These are phyloP conservation scores for Neoaliturus tenellus DNA, from an alignment of 2,888 invertebrate species.

Conservation along the genomic window DNA sequence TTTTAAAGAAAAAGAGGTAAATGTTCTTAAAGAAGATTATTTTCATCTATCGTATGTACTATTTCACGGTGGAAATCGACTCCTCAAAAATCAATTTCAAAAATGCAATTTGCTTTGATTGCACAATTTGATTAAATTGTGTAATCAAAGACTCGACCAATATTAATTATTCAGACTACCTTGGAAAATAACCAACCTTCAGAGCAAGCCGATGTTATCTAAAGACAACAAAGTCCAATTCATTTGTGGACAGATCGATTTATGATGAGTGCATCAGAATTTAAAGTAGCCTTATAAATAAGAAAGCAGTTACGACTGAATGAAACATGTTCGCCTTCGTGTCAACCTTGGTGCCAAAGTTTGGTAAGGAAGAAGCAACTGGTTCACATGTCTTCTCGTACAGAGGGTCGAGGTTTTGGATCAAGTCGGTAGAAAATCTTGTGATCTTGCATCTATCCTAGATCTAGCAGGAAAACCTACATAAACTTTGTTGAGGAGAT, in stretches of 20 bases:
- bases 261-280: neutral
- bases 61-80: too few relatives aligned
- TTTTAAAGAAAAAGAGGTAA: too few relatives aligned
- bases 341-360: neutral
- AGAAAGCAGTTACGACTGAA: neutral
- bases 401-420: constrained; percentile 11
- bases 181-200: neutral
- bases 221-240: neutral
- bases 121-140: neutral
- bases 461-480: too few relatives aligned
- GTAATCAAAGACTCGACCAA: neutral
- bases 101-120: too few relatives aligned
- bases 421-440: neutral
- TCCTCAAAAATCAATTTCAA: too few relatives aligned
- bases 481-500: too few relatives aligned
- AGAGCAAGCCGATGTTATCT: neutral
- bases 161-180: neutral
- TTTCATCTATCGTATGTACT: too few relatives aligned
- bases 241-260: neutral
- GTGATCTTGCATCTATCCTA: too few relatives aligned
- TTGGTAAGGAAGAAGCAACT: constrained; percentile 14
- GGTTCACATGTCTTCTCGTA: neutral
- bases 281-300: constrained; percentile 1
- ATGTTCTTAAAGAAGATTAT: too few relatives aligned
- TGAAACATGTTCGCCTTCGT: constrained; percentile 5